A percentile compares a stretch with the other conserved stretches of the same genome.
Evolutionary conservation across 2,888 invertebrate species (phyloP).

Genomic region (Apodemia duryi): DNA sequence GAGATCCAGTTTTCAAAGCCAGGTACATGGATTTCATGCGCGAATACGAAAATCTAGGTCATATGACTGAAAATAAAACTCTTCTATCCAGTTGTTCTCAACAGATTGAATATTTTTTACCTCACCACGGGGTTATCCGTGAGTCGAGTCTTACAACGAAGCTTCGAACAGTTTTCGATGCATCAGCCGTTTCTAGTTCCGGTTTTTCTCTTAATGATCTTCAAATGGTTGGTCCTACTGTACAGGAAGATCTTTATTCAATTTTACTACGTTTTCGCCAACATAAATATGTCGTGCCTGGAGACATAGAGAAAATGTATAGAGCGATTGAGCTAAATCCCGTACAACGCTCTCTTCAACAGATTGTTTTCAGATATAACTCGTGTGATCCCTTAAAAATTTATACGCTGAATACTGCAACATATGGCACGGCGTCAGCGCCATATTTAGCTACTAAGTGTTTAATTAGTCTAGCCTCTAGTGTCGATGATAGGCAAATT

Average conservation of each 20-base stretch:
- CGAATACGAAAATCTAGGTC: conserved; percentile 28
- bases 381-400: conserved; percentile 24
- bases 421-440: conserved; percentile 34
- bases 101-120: conserved; percentile 24
- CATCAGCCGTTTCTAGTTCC: conserved; percentile 18
- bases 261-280: conserved; percentile 5
- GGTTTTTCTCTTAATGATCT: conserved; percentile 5
- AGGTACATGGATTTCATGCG: conserved; percentile 29
- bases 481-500: conserved; percentile 22
- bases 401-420: conserved; percentile 30
- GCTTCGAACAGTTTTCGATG: conserved; percentile 30
- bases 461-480: conserved; percentile 26
- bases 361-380: conserved; percentile 15
- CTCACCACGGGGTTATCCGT: conserved; percentile 32
- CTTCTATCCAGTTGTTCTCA: not conserved
- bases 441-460: conserved; percentile 34
- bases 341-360: conserved; percentile 4
- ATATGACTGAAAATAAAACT: conserved; percentile 22
- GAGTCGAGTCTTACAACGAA: conserved; percentile 29
- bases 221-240: conserved; percentile 13
- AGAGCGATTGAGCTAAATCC: conserved; percentile 14
- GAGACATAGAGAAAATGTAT: conserved; percentile 16
- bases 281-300: conserved; percentile 3
- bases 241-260: conserved; percentile 9
- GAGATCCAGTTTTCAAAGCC: conserved; percentile 22